Evolutionary conservation across 2,113 vertebrate species (phyloP).

Genomic region (Microtus oregoni): DNA sequence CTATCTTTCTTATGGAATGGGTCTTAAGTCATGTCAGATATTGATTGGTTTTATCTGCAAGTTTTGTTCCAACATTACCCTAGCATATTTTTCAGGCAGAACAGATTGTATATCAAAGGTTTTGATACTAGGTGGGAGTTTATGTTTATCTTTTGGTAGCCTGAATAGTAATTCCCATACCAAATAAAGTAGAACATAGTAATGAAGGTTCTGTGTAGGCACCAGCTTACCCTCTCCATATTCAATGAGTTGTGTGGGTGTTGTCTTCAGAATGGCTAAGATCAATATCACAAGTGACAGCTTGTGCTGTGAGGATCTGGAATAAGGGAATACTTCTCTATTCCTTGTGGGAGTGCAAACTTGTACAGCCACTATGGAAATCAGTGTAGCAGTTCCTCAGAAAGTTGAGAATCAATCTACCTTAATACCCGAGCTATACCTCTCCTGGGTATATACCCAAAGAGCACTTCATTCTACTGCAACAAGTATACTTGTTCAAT

Average conservation of each 20-base stretch:
- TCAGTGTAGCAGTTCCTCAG: neutral
- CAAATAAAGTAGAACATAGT: neutral
- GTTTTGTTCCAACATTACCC: neutral
- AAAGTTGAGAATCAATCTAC: neutral
- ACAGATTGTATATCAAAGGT: neutral
- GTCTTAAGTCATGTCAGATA: neutral
- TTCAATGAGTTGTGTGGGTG: neutral
- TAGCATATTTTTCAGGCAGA: neutral
- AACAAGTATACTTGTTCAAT: neutral
- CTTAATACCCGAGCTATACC: neutral
- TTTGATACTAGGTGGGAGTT: neutral
- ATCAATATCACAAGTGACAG: neutral
- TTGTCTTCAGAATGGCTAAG: neutral
- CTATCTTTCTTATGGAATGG: neutral
- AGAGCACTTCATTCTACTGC: neutral
- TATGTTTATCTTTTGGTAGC: neutral
- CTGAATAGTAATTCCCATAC: neutral
- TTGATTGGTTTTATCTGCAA: neutral
- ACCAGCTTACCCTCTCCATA: neutral
- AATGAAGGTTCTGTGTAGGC: neutral
- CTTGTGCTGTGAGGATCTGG: neutral
- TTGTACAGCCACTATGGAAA: neutral
- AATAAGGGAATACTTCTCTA: neutral
- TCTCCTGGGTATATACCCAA: neutral
- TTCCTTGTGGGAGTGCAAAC: neutral